These are phyloP conservation scores for Struthio camelus DNA, from an alignment of 2,113 vertebrate genomes.

Conservation along the genomic window DNA sequence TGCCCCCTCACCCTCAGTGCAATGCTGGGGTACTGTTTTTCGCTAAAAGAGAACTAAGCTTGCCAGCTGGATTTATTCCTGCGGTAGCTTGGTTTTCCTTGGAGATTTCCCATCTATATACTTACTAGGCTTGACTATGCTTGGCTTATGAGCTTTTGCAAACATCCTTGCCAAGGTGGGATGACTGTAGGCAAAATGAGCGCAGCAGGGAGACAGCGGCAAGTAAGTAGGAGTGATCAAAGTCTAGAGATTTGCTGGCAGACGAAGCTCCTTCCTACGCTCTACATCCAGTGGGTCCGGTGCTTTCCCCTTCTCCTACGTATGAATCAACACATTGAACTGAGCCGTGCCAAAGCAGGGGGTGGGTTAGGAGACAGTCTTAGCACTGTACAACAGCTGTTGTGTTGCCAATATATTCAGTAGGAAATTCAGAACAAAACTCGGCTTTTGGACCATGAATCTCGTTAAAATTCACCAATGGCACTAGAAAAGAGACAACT, in stretches of 20 bases:
- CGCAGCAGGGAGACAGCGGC: slow-evolving; percentile 48
- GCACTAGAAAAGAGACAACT: not conserved
- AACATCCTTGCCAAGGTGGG: slow-evolving; percentile 46
- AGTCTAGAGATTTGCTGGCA: slow-evolving; percentile 62
- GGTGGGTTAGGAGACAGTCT: slow-evolving; percentile 46
- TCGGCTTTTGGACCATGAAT: not conserved
- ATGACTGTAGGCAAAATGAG: slow-evolving; percentile 67
- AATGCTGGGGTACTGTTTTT: slow-evolving; percentile 1
- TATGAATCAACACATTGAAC: slow-evolving; percentile 58
- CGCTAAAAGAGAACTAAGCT: not conserved
- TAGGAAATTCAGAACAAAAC: slow-evolving; percentile 28
- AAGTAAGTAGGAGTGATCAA: slow-evolving; percentile 67
- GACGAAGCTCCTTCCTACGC: slow-evolving; percentile 48
- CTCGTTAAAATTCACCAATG: slow-evolving; percentile 16
- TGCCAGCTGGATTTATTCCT: slow-evolving; percentile 57
- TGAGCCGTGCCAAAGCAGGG: slow-evolving; percentile 8
- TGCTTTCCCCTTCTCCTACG: slow-evolving; percentile 49
- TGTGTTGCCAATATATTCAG: slow-evolving; percentile 42
- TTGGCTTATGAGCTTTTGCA: slow-evolving; percentile 59
- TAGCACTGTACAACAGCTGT: slow-evolving; percentile 36
- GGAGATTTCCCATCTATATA: slow-evolving; percentile 62
- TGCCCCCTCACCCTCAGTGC: not conserved
- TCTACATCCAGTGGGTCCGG: slow-evolving; percentile 54
- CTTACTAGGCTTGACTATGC: slow-evolving; percentile 51
- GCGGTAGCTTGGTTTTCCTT: slow-evolving; percentile 60